A percentile compares a stretch with the other conserved stretches of the same genome.
phyloP scores from a whole-genome alignment of 1,140 invertebrate genomes.

The Trichogramma pretiosum region DNA sequence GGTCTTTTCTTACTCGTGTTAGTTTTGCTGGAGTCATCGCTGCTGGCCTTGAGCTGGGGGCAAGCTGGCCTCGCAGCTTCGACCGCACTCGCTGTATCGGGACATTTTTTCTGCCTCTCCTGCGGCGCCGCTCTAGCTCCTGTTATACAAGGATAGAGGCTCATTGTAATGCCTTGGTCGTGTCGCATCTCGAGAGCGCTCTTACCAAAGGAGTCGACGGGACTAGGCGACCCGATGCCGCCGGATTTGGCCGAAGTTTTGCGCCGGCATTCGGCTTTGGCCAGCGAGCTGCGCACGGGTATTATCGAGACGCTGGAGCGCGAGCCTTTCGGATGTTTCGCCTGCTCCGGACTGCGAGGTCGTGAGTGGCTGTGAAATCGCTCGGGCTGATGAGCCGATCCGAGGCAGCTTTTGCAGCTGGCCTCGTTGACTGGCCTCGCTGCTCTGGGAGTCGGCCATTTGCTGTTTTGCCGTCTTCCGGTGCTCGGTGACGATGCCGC shows the following conservation, averaged over 20 bases:
- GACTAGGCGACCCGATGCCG: too few relatives aligned
- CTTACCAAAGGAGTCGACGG: too few relatives aligned
- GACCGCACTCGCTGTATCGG: constrained; percentile 20
- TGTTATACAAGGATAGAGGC: too few relatives aligned
- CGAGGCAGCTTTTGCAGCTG: constrained; percentile 49
- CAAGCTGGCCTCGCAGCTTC: constrained; percentile 3
- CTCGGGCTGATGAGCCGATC: constrained; percentile 49
- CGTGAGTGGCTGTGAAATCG: constrained; percentile 52
- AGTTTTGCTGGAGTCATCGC: constrained; percentile 15
- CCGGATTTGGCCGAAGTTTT: too few relatives aligned
- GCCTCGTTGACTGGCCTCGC: too few relatives aligned
- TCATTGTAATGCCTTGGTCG: too few relatives aligned
- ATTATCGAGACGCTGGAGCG: background rate
- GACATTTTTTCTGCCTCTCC: background rate
- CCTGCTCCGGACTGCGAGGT: background rate
- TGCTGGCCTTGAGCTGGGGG: too few relatives aligned
- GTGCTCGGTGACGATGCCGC: constrained; percentile 28
- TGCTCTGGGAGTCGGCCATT: too few relatives aligned
- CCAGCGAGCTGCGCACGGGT: background rate
- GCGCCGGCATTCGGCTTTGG: background rate
- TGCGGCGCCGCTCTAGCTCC: background rate
- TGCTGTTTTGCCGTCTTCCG: too few relatives aligned
- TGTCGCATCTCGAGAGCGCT: too few relatives aligned
- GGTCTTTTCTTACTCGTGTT: constrained; percentile 26
- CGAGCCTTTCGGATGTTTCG: background rate